Conservation (phyloP, 2,888 invertebrate genomes). For the Eupithecia centaureata region DNA sequence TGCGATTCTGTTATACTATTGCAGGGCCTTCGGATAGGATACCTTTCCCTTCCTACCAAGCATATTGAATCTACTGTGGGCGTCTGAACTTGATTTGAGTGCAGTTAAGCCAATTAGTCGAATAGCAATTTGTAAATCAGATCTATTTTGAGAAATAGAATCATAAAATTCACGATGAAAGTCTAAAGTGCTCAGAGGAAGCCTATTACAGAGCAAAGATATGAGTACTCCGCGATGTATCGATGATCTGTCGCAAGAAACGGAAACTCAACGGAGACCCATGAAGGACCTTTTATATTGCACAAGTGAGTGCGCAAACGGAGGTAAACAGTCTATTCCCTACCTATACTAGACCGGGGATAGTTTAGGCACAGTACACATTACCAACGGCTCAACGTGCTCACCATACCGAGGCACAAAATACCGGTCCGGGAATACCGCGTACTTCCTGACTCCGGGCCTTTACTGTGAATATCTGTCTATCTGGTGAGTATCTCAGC, state of each 20-base stretch:
- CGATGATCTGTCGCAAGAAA: no score
- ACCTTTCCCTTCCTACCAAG: not conserved
- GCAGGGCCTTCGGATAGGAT: not conserved
- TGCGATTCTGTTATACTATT: not conserved
- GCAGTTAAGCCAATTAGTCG: no score
- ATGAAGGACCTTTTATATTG: not conserved
- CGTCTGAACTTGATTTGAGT: not conserved
- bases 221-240: not conserved
- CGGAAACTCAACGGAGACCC: no score
- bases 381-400: not conserved
- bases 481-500: no score
- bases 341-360: not conserved
- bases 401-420: not conserved
- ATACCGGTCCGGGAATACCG: not conserved
- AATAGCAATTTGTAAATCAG: not conserved
- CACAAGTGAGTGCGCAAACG: not conserved
- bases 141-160: not conserved
- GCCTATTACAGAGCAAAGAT: not conserved
- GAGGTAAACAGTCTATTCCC: not conserved
- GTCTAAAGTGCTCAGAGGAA: not conserved
- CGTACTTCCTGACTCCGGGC: not conserved
- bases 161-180: not conserved
- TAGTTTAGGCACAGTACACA: not conserved
- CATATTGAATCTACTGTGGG: not conserved
- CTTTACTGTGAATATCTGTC: no score